phyloP scores from a whole-genome alignment of 2,113 vertebrate genomes.

The Vulpes ferrilata region DNA sequence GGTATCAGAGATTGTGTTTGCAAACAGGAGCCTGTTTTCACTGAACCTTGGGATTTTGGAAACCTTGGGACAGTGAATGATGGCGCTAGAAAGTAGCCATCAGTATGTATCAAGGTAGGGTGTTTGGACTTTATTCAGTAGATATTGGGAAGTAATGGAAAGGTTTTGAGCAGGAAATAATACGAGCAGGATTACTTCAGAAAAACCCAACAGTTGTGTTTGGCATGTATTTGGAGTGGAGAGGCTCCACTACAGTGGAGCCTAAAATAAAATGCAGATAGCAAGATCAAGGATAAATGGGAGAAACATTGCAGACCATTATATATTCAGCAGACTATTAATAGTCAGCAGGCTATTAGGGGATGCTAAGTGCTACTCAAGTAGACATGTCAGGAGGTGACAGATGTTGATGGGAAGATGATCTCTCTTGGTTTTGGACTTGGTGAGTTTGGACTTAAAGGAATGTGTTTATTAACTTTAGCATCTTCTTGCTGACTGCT shows the following conservation, averaged over 20 bases:
- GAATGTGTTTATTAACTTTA: background rate
- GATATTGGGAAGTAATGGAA: conserved; percentile 14
- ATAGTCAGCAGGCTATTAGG: background rate
- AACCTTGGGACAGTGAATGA: background rate
- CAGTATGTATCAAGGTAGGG: background rate
- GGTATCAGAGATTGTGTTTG: background rate
- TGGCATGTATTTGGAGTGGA: background rate
- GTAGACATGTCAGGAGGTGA: background rate
- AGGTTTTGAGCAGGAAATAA: background rate
- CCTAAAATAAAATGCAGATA: background rate
- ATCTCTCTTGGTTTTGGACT: conserved; percentile 13
- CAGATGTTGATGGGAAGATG: background rate
- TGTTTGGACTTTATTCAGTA: background rate
- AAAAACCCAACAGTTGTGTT: background rate
- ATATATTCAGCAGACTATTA: background rate
- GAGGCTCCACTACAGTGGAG: too few species aligned
- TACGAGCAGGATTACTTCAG: background rate
- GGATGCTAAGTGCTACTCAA: background rate
- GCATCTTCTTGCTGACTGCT: background rate
- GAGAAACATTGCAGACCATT: background rate
- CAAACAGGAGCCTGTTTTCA: conserved; percentile 3
- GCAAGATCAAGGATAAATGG: background rate
- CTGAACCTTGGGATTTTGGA: conserved; percentile 3
- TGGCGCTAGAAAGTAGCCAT: background rate
- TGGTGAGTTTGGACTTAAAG: background rate